These are phyloP conservation scores for Embiotoca jacksoni DNA, from an alignment of 2,113 vertebrate species.

Conservation along the genomic window DNA sequence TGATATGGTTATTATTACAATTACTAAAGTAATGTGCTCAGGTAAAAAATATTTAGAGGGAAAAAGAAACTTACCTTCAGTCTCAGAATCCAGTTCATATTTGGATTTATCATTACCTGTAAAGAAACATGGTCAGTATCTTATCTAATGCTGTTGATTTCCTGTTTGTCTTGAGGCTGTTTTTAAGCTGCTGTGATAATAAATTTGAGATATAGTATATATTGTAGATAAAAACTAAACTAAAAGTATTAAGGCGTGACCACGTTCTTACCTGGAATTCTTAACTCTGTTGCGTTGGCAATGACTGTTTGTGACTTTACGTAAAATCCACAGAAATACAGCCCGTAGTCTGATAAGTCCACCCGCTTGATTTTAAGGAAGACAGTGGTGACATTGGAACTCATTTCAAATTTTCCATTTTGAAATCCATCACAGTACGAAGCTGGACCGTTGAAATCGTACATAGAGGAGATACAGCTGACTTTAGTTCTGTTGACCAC, in stretches of 20 bases:
- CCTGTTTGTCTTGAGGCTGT: no score
- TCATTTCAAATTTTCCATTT: slow-evolving; percentile 14
- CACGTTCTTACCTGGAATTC: not conserved
- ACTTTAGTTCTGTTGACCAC: not conserved
- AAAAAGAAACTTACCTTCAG: not conserved
- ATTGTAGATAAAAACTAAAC: not conserved
- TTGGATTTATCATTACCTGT: rapidly evolving
- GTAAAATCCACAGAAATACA: slow-evolving; percentile 29
- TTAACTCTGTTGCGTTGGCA: not conserved
- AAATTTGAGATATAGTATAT: no score
- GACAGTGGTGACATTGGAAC: not conserved
- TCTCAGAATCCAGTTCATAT: rapidly evolving
- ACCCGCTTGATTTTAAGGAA: not conserved
- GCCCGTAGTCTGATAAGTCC: slow-evolving; percentile 27
- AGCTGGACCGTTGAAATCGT: rapidly evolving
- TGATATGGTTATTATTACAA: rapidly evolving
- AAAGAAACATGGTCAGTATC: rapidly evolving
- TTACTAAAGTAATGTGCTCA: not conserved
- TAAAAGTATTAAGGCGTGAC: not conserved
- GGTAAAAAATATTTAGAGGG: no score
- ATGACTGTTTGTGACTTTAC: not conserved
- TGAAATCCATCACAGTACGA: rapidly evolving
- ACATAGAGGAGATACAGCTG: not conserved
- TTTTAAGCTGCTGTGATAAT: no score
- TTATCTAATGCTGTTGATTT: no score